phyloP scores from a whole-genome alignment of 2,797 vertebrate species.

The Poeciliopsis turneri region DNA sequence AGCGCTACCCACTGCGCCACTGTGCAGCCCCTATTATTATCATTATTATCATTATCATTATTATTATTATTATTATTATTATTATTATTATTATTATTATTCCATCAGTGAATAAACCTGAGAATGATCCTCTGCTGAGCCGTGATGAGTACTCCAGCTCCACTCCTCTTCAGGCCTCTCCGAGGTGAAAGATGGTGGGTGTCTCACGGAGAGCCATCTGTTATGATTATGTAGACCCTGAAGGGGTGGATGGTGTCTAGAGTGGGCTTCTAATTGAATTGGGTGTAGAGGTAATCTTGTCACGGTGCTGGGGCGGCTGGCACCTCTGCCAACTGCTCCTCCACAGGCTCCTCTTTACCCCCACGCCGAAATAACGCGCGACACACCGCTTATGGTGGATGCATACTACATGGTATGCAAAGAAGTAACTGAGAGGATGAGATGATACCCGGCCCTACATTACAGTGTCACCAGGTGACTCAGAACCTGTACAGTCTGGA shows the following conservation, averaged over 20 bases:
- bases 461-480: too few relatives aligned
- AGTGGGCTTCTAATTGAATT: constrained; percentile 73
- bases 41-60: constrained; percentile 6
- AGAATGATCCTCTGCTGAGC: constrained; percentile 39
- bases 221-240: constrained; percentile 74
- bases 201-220: constrained; percentile 69
- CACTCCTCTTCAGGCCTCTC: constrained; percentile 48
- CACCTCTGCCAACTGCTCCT: constrained; percentile 59
- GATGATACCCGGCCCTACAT: too few relatives aligned
- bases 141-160: constrained; percentile 33
- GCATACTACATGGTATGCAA: background rate
- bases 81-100: constrained; percentile 3
- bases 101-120: constrained; percentile 31
- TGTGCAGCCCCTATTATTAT: too few relatives aligned
- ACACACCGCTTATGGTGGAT: constrained; percentile 36
- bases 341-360: constrained; percentile 66
- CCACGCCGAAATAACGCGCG: constrained; percentile 41
- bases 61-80: background rate
- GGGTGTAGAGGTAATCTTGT: constrained; percentile 72
- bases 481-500: background rate
- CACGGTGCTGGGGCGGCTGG: constrained; percentile 59
- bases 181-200: constrained; percentile 64
- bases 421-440: background rate
- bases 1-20: too few relatives aligned
- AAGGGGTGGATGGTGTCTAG: constrained; percentile 62